These are phyloP conservation scores for Orius insidiosus DNA, from an alignment of 1,140 invertebrate species.

Conservation along the genomic window DNA sequence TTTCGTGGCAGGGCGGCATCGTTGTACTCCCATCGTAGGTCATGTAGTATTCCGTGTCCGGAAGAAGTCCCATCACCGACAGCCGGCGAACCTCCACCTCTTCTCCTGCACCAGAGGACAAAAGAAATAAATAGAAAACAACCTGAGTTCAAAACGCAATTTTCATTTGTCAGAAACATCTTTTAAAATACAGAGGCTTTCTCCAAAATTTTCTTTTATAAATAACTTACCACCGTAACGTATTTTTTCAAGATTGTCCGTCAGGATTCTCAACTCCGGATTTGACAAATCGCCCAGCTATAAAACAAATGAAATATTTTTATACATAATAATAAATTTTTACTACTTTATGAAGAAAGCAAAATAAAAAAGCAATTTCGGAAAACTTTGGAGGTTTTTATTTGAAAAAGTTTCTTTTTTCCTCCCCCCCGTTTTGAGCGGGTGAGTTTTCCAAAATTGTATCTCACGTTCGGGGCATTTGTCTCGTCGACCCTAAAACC, in stretches of 20 bases:
- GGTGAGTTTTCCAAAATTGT: too few relatives aligned
- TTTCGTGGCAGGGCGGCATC: slow-evolving; percentile 82
- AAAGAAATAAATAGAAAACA: slow-evolving; percentile 10
- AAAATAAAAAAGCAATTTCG: too few relatives aligned
- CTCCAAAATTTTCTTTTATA: too few relatives aligned
- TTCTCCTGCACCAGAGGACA: slow-evolving; percentile 37
- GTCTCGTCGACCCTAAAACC: too few relatives aligned
- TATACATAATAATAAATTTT: slow-evolving; percentile 5
- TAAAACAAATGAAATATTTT: slow-evolving; percentile 26
- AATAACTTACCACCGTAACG: slow-evolving; percentile 56
- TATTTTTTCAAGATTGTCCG: slow-evolving; percentile 72
- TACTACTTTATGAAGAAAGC: too few relatives aligned
- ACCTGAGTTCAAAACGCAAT: background rate
- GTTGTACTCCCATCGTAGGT: slow-evolving; percentile 94
- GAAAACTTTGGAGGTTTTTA: too few relatives aligned
- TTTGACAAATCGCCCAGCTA: slow-evolving; percentile 72
- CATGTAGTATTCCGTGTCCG: slow-evolving; percentile 88
- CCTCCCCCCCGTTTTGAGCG: too few relatives aligned
- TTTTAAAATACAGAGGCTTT: too few relatives aligned
- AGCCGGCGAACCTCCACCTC: slow-evolving; percentile 63
- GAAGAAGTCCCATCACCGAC: slow-evolving; percentile 66
- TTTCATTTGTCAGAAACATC: background rate
- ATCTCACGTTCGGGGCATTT: too few relatives aligned
- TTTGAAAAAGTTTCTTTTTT: too few relatives aligned
- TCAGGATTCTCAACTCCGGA: slow-evolving; percentile 67